Evolutionary conservation across 2,888 invertebrate species (phyloP).

Genomic region (Ophion ventricosus): DNA sequence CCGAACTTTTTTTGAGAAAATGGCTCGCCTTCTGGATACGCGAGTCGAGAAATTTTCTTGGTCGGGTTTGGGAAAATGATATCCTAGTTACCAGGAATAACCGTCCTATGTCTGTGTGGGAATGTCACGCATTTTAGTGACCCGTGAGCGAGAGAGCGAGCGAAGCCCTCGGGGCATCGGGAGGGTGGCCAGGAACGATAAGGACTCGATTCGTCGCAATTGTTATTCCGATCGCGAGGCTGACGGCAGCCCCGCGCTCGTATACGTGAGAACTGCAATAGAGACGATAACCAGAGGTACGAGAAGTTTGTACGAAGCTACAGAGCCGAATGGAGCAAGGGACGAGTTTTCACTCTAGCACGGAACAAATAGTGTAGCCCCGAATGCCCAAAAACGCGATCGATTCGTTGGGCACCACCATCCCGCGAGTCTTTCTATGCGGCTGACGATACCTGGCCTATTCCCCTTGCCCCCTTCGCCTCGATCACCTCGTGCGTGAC

Average conservation of each 20-base stretch:
- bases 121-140: constrained; percentile 6
- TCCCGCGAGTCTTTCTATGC: constrained; percentile 1
- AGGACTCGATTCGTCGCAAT: constrained; percentile 43
- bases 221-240: constrained; percentile 56
- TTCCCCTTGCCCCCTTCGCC: neutral
- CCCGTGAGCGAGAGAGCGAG: neutral
- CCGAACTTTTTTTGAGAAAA: neutral
- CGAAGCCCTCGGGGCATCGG: constrained; percentile 15
- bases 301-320: constrained; percentile 4
- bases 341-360: neutral
- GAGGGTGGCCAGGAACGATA: constrained; percentile 40
- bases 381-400: neutral
- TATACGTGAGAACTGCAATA: neutral
- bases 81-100: neutral
- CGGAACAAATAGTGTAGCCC: neutral
- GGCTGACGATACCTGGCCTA: neutral
- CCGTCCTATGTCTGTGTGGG: neutral
- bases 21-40: neutral
- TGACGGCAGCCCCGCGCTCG: constrained; percentile 13
- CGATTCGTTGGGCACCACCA: constrained; percentile 16
- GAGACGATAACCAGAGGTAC: neutral
- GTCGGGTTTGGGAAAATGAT: neutral
- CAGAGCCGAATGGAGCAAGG: neutral
- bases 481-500: neutral
- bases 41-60: neutral